A percentile compares a stretch with the other conserved stretches of the same genome.
Conservation (phyloP, 1,140 invertebrate species). For the Amyelois transitella region DNA sequence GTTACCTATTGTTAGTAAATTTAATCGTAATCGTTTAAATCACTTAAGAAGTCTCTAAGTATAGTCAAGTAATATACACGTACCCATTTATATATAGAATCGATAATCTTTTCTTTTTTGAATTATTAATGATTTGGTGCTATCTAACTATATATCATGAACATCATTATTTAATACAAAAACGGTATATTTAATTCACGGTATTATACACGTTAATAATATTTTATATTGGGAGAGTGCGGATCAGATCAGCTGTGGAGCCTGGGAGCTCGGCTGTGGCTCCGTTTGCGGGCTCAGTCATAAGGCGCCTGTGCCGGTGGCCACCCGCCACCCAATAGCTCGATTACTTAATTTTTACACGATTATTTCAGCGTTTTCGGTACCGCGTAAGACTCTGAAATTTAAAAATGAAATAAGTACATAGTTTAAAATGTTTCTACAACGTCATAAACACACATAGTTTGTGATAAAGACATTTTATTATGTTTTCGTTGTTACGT, state of each 20-base stretch:
- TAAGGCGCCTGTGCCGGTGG: slow-evolving; percentile 29
- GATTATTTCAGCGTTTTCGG: neutral
- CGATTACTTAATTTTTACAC: neutral
- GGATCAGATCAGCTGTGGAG: slow-evolving; percentile 40
- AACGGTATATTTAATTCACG: no score
- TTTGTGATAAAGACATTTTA: neutral
- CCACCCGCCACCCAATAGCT: slow-evolving; percentile 25
- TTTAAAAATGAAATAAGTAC: neutral
- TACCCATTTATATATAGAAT: no score
- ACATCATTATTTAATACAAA: no score
- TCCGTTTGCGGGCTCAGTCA: slow-evolving; percentile 32
- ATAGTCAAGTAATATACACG: no score
- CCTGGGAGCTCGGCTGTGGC: slow-evolving; percentile 20
- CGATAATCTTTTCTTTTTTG: no score
- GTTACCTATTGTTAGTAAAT: no score
- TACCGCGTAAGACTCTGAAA: neutral
- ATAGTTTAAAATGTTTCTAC: no score
- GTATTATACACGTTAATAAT: no score
- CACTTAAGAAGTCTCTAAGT: no score
- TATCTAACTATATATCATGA: no score
- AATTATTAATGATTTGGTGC: no score
- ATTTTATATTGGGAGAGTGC: slow-evolving; percentile 23
- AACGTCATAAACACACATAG: neutral
- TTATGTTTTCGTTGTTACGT: neutral
- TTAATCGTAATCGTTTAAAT: no score